Evolutionary conservation across 2,113 vertebrate genomes (phyloP), one percentile per base, ranked within the genome.

Genomic region (Eudorcas thomsonii): DNA sequence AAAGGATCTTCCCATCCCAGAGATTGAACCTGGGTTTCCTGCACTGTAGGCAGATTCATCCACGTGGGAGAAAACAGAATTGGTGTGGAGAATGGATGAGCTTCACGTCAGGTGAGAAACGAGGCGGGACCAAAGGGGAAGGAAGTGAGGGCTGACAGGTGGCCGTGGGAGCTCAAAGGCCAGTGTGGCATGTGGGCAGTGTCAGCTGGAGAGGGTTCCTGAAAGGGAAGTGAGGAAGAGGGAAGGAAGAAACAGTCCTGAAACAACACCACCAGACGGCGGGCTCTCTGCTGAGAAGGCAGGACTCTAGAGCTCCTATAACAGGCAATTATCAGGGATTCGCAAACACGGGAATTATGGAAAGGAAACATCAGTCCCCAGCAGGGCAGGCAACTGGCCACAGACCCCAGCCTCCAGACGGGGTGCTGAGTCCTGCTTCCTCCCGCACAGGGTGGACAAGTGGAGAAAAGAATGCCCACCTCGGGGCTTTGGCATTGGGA

Each of bases 271-370:
- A 87, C 25, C 85, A 64, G 52, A 50, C 14, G 60, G 23, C 28
- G 45, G 39, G 88, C 16, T 48, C 62, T 81, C 86, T 52, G 94
- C 81, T 77, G 85, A 93, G 78, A 28, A 85, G 59, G 94, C 83
- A 81, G 43, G 90, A 39, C 83, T 12, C 78, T 17, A 50, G 60
- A 62, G 28, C 17, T 81, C 55, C 48, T 88, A 5, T 0, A 71
- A 71, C 67, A 64, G 84, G 85, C 74, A 92, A 92, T 97, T 96
- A 97, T 1, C 86, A 93, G n/a, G 57, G 50, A 60, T 15, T 62
- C 67, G 17, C 64, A 97, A 98, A 94, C 96, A 96, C 0, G 0
- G 48, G 64, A 94, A 93, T 91, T 88, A 96, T 33, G 25, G 83
- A 88, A 91, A 93, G 91, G 93, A 90, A 94, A 88, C 15, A 45